Base-by-base conservation (phyloP, 2,888 invertebrate genomes). In the Prenolepis imparis region DNA sequence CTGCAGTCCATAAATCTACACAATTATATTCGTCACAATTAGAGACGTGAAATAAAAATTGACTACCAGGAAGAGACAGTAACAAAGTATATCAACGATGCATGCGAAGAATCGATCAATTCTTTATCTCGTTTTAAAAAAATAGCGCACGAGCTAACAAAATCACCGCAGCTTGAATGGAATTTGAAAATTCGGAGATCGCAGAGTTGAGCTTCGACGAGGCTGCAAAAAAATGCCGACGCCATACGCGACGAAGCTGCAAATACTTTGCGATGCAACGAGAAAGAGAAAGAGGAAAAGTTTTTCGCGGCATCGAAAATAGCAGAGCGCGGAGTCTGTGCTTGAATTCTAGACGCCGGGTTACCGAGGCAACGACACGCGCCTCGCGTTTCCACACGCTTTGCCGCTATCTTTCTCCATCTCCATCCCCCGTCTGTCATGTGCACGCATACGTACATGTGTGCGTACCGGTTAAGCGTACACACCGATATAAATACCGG, bases 341-440 rank as follows among this genome's bases (percentile, higher is more conserved):
- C 83, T 75, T 41, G 84, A 87, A 84, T 86, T 82, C 87, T 84
- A 89, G 86, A 89, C 73, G 68, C 80, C 83, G 86, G 86, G 92
- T 92, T 92, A 87, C 92, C 91, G 83, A 83, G 92, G 91, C 89
- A 92, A 92, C 92, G 91, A 91, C 91, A 92, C 92, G 91, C 85
- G 72, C 64, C 15, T 70, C 55, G 66, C 48, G 55, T n/a, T 70
- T 61, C 59, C 63, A 15, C 66, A 48, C 63, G 57, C 36, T 41
- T 55, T 15, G 44, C 12, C 36, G 64, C 81, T 84, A 59, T 73
- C 84, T 55, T 57, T 70, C 44, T 74, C 64, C 21, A 28, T 28
- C 80, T 72, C 64, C 64, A 24, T 59, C 72, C 70, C 32, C 57
- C 63, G 28, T 83, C 80, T 80, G 48, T 39, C 32, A 12, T 32